Base-by-base conservation (phyloP, 2,888 invertebrate genomes). In the Habrosyne pyritoides region DNA sequence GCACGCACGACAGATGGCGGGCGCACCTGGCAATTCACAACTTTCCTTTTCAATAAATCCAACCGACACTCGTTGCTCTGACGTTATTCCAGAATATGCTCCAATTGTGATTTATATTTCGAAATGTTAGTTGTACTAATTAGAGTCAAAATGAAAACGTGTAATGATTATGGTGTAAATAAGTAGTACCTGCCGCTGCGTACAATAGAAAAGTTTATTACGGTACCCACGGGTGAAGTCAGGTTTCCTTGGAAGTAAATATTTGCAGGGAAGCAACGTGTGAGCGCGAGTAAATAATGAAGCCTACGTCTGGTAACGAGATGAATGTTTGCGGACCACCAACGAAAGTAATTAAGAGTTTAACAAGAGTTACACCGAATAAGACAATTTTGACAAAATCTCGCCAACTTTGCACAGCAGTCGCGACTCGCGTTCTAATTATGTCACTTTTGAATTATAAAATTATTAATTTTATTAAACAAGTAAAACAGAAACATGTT, bases 121-220 rank as follows among this genome's bases (percentile, higher is more conserved):
- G 53, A 60, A 66, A 63, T 57, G 56, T 60, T 68, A 66, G 65
- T 68, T 64, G 47, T 63, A 61, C 54, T 55, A 63, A 30, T 33
- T 82, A 81, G 78, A 77, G 63, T 73, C 68, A 64, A 77, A 81
- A 75, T 67, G 63, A 66, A 64, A 69, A 67, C 63, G 66, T 66
- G 66, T 68, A 67, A 64, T 66, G 69, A 69, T 71, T 68, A 72
- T 64, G 64, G 63, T 63, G 57, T 53, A 72, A 64, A 57, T 53
- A 72, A 64, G 59, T 71, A 64, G 69, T 69, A 71, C 71, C n/a
- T n/a, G n/a, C n/a, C 81, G 60, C 81, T 67, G 64, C 67, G 68
- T 67, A 88, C 84, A 87, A 89, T 87, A 84, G 84, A 89, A 89
- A 90, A 89, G 81, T 89, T 88, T 87, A 87, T 87, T 87, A 85